phyloP scores from a whole-genome alignment of 2,888 invertebrate species.

The Smittia sp. region DNA sequence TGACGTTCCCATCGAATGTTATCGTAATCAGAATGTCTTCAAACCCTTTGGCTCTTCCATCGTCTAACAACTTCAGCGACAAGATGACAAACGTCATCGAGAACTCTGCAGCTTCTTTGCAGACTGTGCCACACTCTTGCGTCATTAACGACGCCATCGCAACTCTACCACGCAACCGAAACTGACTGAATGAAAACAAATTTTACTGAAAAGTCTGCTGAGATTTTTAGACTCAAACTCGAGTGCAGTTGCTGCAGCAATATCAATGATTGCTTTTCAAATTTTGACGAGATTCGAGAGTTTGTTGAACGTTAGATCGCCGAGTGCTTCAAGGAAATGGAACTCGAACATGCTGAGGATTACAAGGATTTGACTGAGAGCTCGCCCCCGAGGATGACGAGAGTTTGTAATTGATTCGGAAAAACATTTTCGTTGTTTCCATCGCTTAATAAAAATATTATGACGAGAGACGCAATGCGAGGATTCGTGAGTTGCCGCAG shows the following conservation, averaged over 20 bases:
- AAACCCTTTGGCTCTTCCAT: not conserved
- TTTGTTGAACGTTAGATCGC: too few relatives aligned
- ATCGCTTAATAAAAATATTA: slow-evolving; percentile 5
- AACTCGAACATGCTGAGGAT: too few relatives aligned
- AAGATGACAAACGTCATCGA: not conserved
- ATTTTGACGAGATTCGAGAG: too few relatives aligned
- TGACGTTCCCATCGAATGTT: slow-evolving; percentile 10
- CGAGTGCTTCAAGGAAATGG: too few relatives aligned
- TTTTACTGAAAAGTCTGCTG: not conserved
- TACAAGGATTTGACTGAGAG: not conserved
- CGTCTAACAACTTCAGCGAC: not conserved
- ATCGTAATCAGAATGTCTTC: not conserved
- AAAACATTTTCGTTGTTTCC: not conserved
- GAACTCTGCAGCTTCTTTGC: not conserved
- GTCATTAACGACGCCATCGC: not conserved
- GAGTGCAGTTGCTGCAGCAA: too few relatives aligned
- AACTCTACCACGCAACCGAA: not conserved
- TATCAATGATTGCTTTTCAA: too few relatives aligned
- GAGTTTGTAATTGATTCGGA: slow-evolving; percentile 20
- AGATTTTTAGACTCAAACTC: too few relatives aligned
- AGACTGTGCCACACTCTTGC: not conserved
- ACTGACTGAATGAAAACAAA: not conserved
- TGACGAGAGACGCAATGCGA: not conserved
- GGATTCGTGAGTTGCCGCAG: not conserved
- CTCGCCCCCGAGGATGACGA: not conserved